Evolutionary conservation across 2,797 vertebrate species (phyloP).

Genomic region (Poeciliopsis gracilis): DNA sequence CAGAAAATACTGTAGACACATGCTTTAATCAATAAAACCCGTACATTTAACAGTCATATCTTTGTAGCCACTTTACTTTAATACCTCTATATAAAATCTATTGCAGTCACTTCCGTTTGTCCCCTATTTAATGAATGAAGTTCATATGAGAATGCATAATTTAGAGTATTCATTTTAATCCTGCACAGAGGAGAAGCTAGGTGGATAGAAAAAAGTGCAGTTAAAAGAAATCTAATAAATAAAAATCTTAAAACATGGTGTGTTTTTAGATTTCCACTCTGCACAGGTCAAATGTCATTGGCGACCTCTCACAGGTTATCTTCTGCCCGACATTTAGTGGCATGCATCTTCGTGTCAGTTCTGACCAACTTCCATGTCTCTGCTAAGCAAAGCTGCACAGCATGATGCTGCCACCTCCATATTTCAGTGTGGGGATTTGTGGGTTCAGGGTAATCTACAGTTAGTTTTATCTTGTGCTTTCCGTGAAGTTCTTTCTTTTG

Average conservation of each 20-base stretch:
- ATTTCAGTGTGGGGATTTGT: background rate
- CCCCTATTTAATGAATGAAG: background rate
- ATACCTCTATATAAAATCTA: background rate
- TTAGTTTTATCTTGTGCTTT: background rate
- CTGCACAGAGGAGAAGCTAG: background rate
- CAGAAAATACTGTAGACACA: background rate
- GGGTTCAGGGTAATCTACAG: background rate
- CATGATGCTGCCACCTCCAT: background rate
- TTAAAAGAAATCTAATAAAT: background rate
- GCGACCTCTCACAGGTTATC: background rate
- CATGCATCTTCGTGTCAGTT: background rate
- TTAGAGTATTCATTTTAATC: background rate
- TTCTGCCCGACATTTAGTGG: background rate
- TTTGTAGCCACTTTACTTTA: background rate
- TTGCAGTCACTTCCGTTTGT: background rate
- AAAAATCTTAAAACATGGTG: background rate
- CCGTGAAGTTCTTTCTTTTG: background rate
- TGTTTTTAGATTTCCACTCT: background rate
- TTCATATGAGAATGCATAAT: background rate
- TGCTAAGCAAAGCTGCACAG: background rate
- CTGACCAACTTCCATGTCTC: background rate
- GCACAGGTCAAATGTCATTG: background rate
- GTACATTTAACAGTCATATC: background rate
- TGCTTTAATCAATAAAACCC: background rate
- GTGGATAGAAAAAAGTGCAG: background rate